A percentile compares a stretch with the other conserved stretches of the same genome.
phyloP scores from a whole-genome alignment of 1,140 invertebrate genomes.

The Drosophila novamexicana region DNA sequence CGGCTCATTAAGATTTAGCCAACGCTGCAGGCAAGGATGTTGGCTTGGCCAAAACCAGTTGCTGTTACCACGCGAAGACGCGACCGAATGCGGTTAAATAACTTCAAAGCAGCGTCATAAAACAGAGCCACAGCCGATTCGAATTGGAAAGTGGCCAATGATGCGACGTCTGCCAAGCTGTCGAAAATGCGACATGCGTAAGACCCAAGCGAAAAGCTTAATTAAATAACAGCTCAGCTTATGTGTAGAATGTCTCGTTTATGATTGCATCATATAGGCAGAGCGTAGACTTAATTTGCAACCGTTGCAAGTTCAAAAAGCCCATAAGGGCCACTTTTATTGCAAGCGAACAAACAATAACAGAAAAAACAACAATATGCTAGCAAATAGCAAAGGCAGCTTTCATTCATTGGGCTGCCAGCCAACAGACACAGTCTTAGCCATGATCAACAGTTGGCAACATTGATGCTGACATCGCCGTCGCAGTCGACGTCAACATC shows the following conservation, averaged over 20 bases:
- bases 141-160: constrained; percentile 43
- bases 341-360: constrained; percentile 25
- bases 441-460: constrained; percentile 58
- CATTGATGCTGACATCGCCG: constrained; percentile 42
- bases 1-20: constrained; percentile 59
- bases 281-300: constrained; percentile 38
- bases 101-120: constrained; percentile 43
- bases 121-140: constrained; percentile 25
- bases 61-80: constrained; percentile 17
- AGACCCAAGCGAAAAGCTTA: constrained; percentile 51
- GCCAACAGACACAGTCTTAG: constrained; percentile 28
- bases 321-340: constrained; percentile 49
- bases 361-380: constrained; percentile 36
- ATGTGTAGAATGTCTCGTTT: constrained; percentile 52
- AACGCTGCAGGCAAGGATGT: constrained; percentile 69
- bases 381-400: constrained; percentile 38
- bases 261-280: constrained; percentile 59
- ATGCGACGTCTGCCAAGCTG: constrained; percentile 45
- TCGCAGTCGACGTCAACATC: neutral
- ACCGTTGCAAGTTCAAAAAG: constrained; percentile 65
- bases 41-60: constrained; percentile 56
- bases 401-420: constrained; percentile 70
- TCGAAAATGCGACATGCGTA: constrained; percentile 51
- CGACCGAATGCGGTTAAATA: constrained; percentile 52
- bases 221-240: constrained; percentile 42